Conservation (phyloP, 2,113 vertebrate species). For the Nothocercus nigrocapillus region DNA sequence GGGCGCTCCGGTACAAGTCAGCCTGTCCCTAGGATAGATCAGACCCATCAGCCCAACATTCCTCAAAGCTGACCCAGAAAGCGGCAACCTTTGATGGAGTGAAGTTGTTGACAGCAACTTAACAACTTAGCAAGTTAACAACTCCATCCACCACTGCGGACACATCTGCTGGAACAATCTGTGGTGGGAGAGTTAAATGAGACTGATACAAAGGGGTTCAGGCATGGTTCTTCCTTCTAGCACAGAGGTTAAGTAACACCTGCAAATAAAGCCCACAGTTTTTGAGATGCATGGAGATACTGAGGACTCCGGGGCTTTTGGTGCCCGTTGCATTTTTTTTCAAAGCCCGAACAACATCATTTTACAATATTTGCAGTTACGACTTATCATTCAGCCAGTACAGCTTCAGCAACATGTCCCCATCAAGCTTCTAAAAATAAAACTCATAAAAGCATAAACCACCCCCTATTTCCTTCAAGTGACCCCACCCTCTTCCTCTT, state of each 20-base stretch:
- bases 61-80: neutral
- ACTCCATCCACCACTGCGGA: neutral
- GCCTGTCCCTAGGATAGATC: neutral
- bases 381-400: neutral
- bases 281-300: neutral
- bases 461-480: neutral
- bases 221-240: neutral
- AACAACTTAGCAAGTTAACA: no score
- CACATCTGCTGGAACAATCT: neutral
- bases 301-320: neutral
- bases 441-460: slow-evolving; percentile 1
- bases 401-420: neutral
- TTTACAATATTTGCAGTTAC: neutral
- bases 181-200: neutral
- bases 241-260: neutral
- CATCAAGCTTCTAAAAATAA: slow-evolving; percentile 44
- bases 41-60: neutral
- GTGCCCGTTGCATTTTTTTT: neutral
- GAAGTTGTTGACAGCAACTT: neutral
- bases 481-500: neutral
- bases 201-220: neutral
- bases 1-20: neutral
- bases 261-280: neutral
- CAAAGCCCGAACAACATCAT: neutral
- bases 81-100: neutral